These are phyloP conservation scores for Mallateleia sp. DNA, from an alignment of 2,888 invertebrate genomes.

Conservation along the genomic window DNA sequence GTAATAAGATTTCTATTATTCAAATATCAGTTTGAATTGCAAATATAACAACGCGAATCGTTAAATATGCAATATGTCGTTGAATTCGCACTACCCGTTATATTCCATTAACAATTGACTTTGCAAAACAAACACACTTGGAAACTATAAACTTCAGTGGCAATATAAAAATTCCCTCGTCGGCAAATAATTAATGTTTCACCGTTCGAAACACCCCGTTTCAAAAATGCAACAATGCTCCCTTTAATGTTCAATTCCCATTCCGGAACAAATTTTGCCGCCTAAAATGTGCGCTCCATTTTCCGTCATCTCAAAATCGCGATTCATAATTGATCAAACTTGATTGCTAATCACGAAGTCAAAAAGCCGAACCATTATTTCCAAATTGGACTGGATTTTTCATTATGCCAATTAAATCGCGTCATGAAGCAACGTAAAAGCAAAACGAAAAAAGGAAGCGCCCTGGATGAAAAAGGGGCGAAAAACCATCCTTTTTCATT, in stretches of 20 bases:
- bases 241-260: conserved; percentile 1
- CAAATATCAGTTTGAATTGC: conserved; percentile 1
- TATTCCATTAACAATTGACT: not conserved
- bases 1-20: too few species aligned
- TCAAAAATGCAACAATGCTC: not conserved
- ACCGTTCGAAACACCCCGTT: not conserved
- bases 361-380: conserved; percentile 58
- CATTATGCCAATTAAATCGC: conserved; percentile 74
- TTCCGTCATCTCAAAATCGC: conserved; percentile 38
- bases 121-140: not conserved
- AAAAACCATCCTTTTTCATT: conserved; percentile 60
- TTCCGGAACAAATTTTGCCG: conserved; percentile 5
- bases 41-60: not conserved
- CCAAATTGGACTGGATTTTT: conserved; percentile 75
- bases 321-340: conserved; percentile 62
- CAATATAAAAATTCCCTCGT: not conserved
- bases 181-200: too few species aligned
- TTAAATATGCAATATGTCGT: not conserved
- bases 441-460: conserved; percentile 26
- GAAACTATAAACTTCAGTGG: not conserved
- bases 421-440: conserved; percentile 47
- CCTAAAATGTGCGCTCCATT: conserved; percentile 30
- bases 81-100: not conserved
- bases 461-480: conserved; percentile 8
- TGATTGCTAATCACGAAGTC: conserved; percentile 69